Evolutionary conservation across 2,888 invertebrate genomes (phyloP).

Genomic region (Caenorhabditis sp.): DNA sequence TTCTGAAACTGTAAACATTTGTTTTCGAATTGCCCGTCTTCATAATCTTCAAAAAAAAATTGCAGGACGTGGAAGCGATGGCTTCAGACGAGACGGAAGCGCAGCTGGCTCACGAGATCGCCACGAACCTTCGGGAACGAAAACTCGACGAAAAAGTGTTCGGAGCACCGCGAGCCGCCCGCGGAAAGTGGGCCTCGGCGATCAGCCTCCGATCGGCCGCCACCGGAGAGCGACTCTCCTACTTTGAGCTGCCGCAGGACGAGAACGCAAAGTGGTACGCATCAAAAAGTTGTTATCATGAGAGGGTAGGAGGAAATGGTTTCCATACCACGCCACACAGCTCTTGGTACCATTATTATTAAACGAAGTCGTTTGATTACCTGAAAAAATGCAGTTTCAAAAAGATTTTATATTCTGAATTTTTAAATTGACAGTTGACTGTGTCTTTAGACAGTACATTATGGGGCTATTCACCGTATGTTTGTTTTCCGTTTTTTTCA

Average conservation of each 20-base stretch:
- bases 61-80: slow-evolving; percentile 92
- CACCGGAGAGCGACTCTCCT: slow-evolving; percentile 86
- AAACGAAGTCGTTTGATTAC: too few relatives aligned
- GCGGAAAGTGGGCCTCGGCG: slow-evolving; percentile 85
- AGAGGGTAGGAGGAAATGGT: too few relatives aligned
- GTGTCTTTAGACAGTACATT: too few relatives aligned
- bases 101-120: slow-evolving; percentile 96
- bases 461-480: too few relatives aligned
- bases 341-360: too few relatives aligned
- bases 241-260: slow-evolving; percentile 91
- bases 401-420: too few relatives aligned
- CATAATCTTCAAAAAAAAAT: neutral
- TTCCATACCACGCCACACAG: too few relatives aligned
- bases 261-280: slow-evolving; percentile 91
- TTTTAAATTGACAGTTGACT: too few relatives aligned
- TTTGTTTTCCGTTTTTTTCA: too few relatives aligned
- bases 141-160: slow-evolving; percentile 91
- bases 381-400: too few relatives aligned
- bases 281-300: too few relatives aligned
- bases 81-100: slow-evolving; percentile 91
- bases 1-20: neutral
- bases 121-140: slow-evolving; percentile 92
- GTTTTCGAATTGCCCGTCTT: neutral
- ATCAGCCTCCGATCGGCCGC: slow-evolving; percentile 91
- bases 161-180: slow-evolving; percentile 91